A percentile compares a stretch with the other conserved stretches of the same genome.
Conservation (phyloP, 92 coral and sea anemone genomes). For the Ricordea florida region DNA sequence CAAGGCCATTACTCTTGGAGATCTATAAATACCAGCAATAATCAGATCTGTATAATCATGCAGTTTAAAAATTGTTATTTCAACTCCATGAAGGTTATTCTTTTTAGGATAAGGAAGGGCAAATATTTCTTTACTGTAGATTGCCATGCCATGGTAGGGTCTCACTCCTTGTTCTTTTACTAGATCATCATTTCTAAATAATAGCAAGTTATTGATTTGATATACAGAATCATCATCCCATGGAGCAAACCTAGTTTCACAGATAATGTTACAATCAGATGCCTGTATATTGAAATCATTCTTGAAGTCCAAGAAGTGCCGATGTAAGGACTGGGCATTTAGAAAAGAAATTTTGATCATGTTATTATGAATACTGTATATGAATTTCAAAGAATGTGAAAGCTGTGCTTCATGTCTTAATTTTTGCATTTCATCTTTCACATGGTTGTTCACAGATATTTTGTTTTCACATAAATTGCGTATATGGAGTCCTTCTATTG, state of each 20-base stretch:
- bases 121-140: background rate
- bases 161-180: background rate
- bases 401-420: too few relatives aligned
- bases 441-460: background rate
- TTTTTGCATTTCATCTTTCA: background rate
- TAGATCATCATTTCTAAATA: slow-evolving; percentile 47
- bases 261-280: slow-evolving; percentile 6
- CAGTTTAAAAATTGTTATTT: background rate
- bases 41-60: background rate
- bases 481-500: slow-evolving; percentile 35
- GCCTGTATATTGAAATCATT: background rate
- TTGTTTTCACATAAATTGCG: slow-evolving; percentile 23
- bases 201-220: background rate
- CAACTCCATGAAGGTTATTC: slow-evolving; percentile 15
- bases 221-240: slow-evolving; percentile 13
- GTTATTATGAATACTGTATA: too few relatives aligned
- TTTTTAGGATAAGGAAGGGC: slow-evolving; percentile 22
- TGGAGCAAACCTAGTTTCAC: slow-evolving; percentile 22
- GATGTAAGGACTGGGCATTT: slow-evolving; percentile 39
- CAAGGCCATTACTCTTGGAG: background rate
- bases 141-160: slow-evolving; percentile 31
- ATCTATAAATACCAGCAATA: background rate
- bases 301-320: slow-evolving; percentile 22
- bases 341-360: too few relatives aligned
- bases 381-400: too few relatives aligned